phyloP scores from a whole-genome alignment of 1,140 invertebrate genomes.

The Stegodyphus dumicola region DNA sequence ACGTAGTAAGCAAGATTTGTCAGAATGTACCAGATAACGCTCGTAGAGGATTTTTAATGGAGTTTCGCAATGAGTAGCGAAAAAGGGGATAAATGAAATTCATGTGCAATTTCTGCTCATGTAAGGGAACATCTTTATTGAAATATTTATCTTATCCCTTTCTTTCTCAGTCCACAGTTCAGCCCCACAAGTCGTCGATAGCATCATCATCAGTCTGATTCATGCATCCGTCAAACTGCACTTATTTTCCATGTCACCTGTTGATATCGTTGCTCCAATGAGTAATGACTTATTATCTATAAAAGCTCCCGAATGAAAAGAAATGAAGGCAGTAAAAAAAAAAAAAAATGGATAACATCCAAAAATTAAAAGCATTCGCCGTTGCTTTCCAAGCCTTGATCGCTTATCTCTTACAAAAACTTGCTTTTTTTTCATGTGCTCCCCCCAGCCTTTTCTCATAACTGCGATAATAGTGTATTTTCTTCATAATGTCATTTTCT shows the following conservation, averaged over 20 bases:
- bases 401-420: neutral
- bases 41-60: too few species aligned
- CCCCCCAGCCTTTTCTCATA: neutral
- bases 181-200: constrained; percentile 21
- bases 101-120: too few species aligned
- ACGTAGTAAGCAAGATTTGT: too few species aligned
- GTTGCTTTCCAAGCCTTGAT: constrained; percentile 11
- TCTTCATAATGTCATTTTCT: constrained; percentile 48
- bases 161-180: constrained; percentile 7
- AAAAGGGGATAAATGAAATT: too few species aligned
- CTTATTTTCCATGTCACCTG: constrained; percentile 41
- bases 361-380: neutral
- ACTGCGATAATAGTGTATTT: constrained; percentile 43
- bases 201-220: constrained; percentile 12
- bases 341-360: neutral
- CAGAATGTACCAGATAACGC: too few species aligned
- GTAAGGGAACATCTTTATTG: too few species aligned
- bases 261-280: constrained; percentile 38
- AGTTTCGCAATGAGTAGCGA: too few species aligned
- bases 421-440: neutral
- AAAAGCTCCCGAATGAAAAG: neutral
- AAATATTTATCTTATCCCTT: neutral
- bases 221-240: constrained; percentile 26
- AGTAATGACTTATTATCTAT: constrained; percentile 54
- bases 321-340: neutral